phyloP scores from a whole-genome alignment of 2,113 vertebrate genomes.

The Scortum barcoo region DNA sequence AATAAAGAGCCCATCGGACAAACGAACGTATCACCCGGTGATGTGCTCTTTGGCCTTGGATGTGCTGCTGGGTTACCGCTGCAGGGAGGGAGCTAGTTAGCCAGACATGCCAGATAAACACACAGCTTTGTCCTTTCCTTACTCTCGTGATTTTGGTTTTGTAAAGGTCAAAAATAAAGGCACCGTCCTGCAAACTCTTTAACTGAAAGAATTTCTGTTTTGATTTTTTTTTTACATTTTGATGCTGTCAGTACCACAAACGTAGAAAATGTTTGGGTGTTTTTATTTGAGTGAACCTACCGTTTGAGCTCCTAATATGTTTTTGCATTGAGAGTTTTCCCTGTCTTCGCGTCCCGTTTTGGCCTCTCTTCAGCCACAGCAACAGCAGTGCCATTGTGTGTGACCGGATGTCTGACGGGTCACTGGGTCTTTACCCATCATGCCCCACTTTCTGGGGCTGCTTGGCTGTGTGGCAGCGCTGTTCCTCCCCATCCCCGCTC shows the following conservation, averaged over 20 bases:
- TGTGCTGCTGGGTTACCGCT: neutral
- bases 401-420: conserved; percentile 46
- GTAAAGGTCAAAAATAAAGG: too few relatives aligned
- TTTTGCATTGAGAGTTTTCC: neutral
- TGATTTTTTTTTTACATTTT: too few relatives aligned
- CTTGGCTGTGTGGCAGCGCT: conserved; percentile 27
- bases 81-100: neutral
- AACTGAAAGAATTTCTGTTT: too few relatives aligned
- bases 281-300: too few relatives aligned
- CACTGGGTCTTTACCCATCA: conserved; percentile 64
- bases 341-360: neutral
- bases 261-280: too few relatives aligned
- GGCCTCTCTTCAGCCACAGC: conserved; percentile 15
- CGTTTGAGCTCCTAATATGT: neutral
- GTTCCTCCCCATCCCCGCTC: neutral
- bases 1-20: neutral
- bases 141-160: too few relatives aligned
- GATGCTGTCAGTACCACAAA: too few relatives aligned
- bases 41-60: neutral
- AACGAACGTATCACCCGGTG: neutral
- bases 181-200: too few relatives aligned
- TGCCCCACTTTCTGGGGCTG: conserved; percentile 40
- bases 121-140: neutral
- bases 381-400: conserved; percentile 16
- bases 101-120: neutral